A percentile compares a stretch with the other conserved stretches of the same genome.
Evolutionary conservation across 2,888 invertebrate species (phyloP).

Genomic region (Nymphalis urticae): DNA sequence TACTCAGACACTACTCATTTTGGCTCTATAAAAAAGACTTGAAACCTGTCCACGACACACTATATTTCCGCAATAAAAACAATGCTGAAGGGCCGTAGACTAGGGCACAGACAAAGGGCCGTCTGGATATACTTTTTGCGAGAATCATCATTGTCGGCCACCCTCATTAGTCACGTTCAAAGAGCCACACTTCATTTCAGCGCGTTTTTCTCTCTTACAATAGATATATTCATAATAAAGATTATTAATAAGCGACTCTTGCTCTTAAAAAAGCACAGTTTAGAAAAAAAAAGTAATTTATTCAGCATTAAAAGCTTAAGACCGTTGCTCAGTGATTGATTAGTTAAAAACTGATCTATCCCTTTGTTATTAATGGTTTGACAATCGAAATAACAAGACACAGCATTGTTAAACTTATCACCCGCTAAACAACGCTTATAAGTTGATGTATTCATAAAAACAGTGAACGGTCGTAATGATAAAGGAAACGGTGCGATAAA

Average conservation of each 20-base stretch:
- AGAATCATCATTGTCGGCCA: constrained; percentile 35
- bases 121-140: constrained; percentile 33
- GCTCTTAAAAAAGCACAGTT: background rate
- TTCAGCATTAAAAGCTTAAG: too few species aligned
- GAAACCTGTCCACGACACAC: constrained; percentile 20
- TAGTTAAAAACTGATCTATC: too few species aligned
- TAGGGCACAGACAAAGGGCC: constrained; percentile 30
- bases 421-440: too few species aligned
- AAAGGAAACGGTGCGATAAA: too few species aligned
- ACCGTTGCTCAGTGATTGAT: too few species aligned
- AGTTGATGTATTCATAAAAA: too few species aligned
- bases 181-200: constrained; percentile 31
- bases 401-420: too few species aligned
- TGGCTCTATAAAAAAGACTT: constrained; percentile 12
- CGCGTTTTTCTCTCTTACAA: constrained; percentile 10
- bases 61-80: constrained; percentile 35
- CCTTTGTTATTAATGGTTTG: too few species aligned
- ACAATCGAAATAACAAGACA: too few species aligned
- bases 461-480: too few species aligned
- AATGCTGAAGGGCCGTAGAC: constrained; percentile 32
- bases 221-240: constrained; percentile 5
- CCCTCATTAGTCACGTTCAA: constrained; percentile 37
- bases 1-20: constrained; percentile 6
- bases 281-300: too few species aligned
- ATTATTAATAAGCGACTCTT: constrained; percentile 5